Percentiles rank a stretch among this genome's conserved stretches.
phyloP scores from a whole-genome alignment of 2,113 vertebrate genomes.

The Hemiscyllium ocellatum region DNA sequence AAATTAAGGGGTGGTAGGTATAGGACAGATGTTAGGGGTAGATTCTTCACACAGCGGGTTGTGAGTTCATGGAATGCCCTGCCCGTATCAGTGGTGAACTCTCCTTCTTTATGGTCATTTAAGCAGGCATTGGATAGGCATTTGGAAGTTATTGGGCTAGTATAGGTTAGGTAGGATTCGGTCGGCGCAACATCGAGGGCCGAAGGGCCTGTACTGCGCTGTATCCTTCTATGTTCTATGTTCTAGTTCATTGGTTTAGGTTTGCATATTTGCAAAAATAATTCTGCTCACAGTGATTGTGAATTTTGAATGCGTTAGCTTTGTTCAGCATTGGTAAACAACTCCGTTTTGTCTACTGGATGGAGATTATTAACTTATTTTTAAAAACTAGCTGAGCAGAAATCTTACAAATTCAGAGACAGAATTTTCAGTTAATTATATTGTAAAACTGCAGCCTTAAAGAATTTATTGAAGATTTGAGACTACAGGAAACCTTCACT shows the following conservation, averaged over 20 bases:
- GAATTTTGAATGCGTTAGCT: not conserved
- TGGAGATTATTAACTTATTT: not conserved
- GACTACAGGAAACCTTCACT: not conserved
- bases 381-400: not conserved
- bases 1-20: too few relatives aligned
- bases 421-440: not conserved
- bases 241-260: not conserved
- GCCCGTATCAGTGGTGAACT: too few relatives aligned
- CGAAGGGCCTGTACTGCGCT: too few relatives aligned
- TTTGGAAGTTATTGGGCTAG: too few relatives aligned
- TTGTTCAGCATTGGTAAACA: not conserved
- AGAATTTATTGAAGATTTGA: not conserved
- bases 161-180: too few relatives aligned
- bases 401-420: not conserved
- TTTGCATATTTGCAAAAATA: not conserved
- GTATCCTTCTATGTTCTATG: too few relatives aligned
- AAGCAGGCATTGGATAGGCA: too few relatives aligned
- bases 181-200: too few relatives aligned
- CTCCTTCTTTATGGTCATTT: too few relatives aligned
- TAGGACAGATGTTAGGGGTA: too few relatives aligned
- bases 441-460: not conserved
- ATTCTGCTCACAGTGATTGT: not conserved
- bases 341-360: not conserved
- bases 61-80: too few relatives aligned
- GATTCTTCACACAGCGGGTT: too few relatives aligned